Evolutionary conservation across 2,797 vertebrate genomes (phyloP), one percentile per base, ranked within the genome.

Genomic region (Varecia variegata): DNA sequence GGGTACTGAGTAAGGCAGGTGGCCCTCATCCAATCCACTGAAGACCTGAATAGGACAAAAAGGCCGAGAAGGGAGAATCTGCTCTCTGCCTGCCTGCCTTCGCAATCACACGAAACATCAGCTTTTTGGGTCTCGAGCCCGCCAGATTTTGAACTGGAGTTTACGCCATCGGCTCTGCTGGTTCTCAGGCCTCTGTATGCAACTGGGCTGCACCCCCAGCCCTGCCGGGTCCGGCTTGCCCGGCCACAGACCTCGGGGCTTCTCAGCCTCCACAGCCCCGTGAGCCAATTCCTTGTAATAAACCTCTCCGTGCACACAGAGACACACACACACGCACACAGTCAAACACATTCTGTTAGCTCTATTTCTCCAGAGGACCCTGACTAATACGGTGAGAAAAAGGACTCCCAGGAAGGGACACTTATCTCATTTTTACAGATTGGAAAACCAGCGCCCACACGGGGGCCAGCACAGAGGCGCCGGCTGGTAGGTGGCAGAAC

Each of bases 401-500:
- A 62, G 45, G 87, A 32, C 25, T 7, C 32, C 23, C 0, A 27
- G 32, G 18, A 84, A n/a, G 21, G 45, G 38, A 40, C 13, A n/a
- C 12, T 7, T 0, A 38, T 5, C 2, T 58, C 68, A 47, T 68
- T 60, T 60, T 45, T 2, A 38, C 8, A 25, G 25, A 32, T 12
- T 9, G n/a, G 73, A 70, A 90, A 43, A 52, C 35, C 0, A 0
- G 1, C 18, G 7, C 30, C 84, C 86, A 21, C 32, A 6, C 2
- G 5, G 43, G 43, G 30, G 47, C 18, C 15, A 20, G 45, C 35
- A 38, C 20, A 10, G 15, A 5, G 18, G 14, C 7, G 0, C 25
- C 25, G 3, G 40, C 10, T 12, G 40, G 17, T 1, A 45, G 27
- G n/a, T 0, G 2, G 67, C 77, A 17, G 11, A 0, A 8, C 54